Conservation (phyloP, 2,797 vertebrate species). For the Lepilemur ruficaudatus region DNA sequence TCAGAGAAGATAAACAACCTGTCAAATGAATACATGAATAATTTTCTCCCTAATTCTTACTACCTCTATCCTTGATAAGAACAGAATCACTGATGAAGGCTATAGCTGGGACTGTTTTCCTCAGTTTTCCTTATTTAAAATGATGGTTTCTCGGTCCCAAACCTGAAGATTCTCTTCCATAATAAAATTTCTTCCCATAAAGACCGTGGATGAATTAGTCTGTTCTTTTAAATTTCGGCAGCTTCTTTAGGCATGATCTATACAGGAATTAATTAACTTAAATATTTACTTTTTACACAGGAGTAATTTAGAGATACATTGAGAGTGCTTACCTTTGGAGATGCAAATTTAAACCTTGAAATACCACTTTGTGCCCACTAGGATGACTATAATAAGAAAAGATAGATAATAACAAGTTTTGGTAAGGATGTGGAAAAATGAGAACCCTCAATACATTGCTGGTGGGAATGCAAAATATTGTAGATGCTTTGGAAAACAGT, state of each 20-base stretch:
- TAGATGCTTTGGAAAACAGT: background rate
- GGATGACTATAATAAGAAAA: background rate
- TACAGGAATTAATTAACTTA: slow-evolving; percentile 30
- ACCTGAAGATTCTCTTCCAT: background rate
- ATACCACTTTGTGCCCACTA: background rate
- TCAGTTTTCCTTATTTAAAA: background rate
- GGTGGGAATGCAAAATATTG: background rate
- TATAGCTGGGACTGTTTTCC: background rate
- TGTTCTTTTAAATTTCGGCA: background rate
- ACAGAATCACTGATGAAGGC: background rate
- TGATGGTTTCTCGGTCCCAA: slow-evolving; percentile 11
- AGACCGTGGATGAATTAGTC: background rate
- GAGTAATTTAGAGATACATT: background rate
- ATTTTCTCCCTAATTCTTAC: slow-evolving; percentile 24
- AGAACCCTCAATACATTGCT: background rate
- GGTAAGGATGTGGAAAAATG: background rate
- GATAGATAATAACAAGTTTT: background rate
- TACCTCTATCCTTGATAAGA: background rate
- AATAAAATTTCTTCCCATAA: slow-evolving; percentile 29
- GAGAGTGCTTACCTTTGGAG: slow-evolving; percentile 23
- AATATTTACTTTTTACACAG: background rate
- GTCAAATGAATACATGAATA: background rate
- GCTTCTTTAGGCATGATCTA: background rate
- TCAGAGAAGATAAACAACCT: slow-evolving; percentile 36
- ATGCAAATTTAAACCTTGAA: slow-evolving; percentile 4